Conservation (phyloP, 2,888 invertebrate species). For the Ametastegia equiseti region DNA sequence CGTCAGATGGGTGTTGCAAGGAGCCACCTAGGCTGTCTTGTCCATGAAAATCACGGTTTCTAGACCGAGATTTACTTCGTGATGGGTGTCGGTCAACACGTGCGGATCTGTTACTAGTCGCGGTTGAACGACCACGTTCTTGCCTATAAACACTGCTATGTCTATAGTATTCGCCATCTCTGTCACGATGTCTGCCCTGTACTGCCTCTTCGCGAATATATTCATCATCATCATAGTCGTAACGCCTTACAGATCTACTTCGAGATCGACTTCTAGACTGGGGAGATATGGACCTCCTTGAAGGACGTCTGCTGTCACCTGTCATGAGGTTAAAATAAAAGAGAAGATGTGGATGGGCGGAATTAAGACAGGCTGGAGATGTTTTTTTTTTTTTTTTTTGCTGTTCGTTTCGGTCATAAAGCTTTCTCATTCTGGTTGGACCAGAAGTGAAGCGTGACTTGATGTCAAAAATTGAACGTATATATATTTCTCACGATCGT, state of each 20-base stretch:
- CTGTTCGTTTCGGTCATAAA: background rate
- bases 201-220: background rate
- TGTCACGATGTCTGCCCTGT: background rate
- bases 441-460: background rate
- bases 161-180: background rate
- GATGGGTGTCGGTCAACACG: background rate
- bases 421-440: background rate
- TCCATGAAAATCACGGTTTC: too few relatives aligned
- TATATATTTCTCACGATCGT: slow-evolving; percentile 13
- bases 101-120: background rate
- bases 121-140: background rate
- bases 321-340: background rate
- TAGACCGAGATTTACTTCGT: background rate
- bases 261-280: background rate
- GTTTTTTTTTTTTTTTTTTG: background rate
- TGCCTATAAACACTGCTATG: background rate
- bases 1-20: too few relatives aligned
- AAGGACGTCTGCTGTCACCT: background rate
- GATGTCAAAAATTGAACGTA: background rate
- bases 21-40: too few relatives aligned
- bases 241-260: background rate
- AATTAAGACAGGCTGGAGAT: background rate
- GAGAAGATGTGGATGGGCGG: background rate
- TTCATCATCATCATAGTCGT: background rate
- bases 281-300: slow-evolving; percentile 23